These are phyloP conservation scores for Lagorchestes hirsutus DNA, from an alignment of 2,797 vertebrate species.

Conservation along the genomic window DNA sequence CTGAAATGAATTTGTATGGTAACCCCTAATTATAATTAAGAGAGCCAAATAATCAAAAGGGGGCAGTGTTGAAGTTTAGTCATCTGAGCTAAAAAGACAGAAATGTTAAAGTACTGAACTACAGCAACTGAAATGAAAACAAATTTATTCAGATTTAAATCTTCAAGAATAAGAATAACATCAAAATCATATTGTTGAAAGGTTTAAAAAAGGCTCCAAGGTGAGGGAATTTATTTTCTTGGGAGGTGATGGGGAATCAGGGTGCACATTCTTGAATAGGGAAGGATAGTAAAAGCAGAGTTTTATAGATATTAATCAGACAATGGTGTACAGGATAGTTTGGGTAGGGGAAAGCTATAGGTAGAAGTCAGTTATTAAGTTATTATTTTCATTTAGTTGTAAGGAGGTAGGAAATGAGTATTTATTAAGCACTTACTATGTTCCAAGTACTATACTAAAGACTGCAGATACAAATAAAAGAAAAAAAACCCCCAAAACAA, in stretches of 20 bases:
- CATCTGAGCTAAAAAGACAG: constrained; percentile 50
- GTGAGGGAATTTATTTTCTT: not conserved
- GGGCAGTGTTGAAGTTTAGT: constrained; percentile 56
- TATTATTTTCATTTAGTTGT: not conserved
- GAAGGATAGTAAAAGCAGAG: not conserved
- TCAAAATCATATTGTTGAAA: not conserved
- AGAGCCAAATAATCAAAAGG: not conserved
- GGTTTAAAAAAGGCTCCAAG: not conserved
- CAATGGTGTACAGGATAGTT: not conserved
- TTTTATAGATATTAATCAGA: not conserved
- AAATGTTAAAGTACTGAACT: not conserved
- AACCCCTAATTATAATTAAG: not conserved
- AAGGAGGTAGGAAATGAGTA: not conserved
- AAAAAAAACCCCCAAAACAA: not conserved
- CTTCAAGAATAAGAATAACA: not conserved
- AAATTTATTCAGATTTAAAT: not conserved
- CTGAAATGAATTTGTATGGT: not conserved
- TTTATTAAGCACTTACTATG: not conserved
- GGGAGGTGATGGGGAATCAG: not conserved
- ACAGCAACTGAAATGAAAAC: not conserved
- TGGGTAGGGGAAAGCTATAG: not conserved
- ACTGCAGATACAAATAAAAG: not conserved
- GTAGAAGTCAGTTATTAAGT: not conserved
- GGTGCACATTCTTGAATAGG: not conserved
- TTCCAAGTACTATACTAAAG: not conserved